Conservation (phyloP, 2,797 vertebrate species). For the Cyprinodon diabolis region DNA sequence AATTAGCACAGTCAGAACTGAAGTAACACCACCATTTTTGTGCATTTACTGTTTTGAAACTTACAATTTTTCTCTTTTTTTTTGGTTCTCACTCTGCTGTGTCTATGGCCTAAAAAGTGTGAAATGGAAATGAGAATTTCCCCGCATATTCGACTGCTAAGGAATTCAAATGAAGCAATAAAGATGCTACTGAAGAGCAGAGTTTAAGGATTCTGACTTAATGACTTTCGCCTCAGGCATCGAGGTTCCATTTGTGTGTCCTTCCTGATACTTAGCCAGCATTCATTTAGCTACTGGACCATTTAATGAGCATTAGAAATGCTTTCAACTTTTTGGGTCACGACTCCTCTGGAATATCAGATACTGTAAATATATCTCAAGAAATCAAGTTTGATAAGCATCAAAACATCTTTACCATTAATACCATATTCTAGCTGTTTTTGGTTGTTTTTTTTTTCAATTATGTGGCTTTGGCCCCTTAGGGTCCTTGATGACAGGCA, state of each 20-base stretch:
- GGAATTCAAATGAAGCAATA: conserved; percentile 1
- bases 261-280: too few species aligned
- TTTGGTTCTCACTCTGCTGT: background rate
- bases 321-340: background rate
- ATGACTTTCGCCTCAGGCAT: background rate
- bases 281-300: too few species aligned
- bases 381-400: background rate
- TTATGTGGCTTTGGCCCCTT: too few species aligned
- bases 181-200: background rate
- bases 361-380: background rate
- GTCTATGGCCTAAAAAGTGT: background rate
- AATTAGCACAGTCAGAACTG: too few species aligned
- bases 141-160: background rate
- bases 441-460: background rate
- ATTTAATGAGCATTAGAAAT: too few species aligned
- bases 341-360: background rate
- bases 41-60: too few species aligned
- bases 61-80: background rate
- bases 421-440: background rate
- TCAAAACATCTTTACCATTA: background rate
- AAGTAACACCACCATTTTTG: too few species aligned
- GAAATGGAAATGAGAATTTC: background rate
- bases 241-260: background rate
- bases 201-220: background rate
- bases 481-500: too few species aligned